phyloP scores from a whole-genome alignment of 2,888 invertebrate genomes.

The Campoplex nolae region DNA sequence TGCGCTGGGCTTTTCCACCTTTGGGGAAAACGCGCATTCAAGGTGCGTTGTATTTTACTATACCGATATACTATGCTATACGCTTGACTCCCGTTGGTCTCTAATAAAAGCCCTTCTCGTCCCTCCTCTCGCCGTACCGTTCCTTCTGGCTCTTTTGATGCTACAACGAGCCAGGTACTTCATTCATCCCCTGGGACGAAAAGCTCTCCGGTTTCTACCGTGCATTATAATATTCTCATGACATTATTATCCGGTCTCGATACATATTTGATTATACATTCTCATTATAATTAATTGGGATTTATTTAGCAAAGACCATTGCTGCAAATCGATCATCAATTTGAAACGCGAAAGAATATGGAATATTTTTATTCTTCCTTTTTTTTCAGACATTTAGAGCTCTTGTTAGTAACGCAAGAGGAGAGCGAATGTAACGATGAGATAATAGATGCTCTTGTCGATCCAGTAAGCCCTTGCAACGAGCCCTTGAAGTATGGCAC shows the following conservation, averaged over 20 bases:
- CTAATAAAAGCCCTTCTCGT: conserved; percentile 11
- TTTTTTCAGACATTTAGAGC: background rate
- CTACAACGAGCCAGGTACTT: conserved; percentile 21
- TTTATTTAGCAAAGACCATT: background rate
- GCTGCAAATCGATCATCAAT: background rate
- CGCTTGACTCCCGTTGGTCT: background rate
- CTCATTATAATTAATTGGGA: background rate
- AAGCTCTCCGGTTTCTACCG: conserved; percentile 21
- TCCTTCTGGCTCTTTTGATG: conserved; percentile 21
- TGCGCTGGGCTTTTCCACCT: conserved; percentile 29
- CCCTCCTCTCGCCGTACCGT: background rate
- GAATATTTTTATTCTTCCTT: background rate
- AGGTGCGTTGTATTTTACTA: conserved; percentile 21
- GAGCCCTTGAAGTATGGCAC: background rate
- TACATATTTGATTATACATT: conserved; percentile 15
- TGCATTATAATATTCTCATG: conserved; percentile 37
- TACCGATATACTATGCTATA: background rate
- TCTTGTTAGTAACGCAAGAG: background rate
- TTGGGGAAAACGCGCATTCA: conserved; percentile 22
- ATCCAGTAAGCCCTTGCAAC: background rate
- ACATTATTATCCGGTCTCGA: conserved; percentile 3
- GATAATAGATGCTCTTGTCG: background rate
- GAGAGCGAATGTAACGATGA: background rate
- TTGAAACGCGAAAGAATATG: background rate
- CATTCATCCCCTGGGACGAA: conserved; percentile 26